Percentiles rank a stretch among this genome's conserved stretches.
These are phyloP conservation scores for Andrena flavipes DNA, from an alignment of 2,888 invertebrate species.

Conservation along the genomic window DNA sequence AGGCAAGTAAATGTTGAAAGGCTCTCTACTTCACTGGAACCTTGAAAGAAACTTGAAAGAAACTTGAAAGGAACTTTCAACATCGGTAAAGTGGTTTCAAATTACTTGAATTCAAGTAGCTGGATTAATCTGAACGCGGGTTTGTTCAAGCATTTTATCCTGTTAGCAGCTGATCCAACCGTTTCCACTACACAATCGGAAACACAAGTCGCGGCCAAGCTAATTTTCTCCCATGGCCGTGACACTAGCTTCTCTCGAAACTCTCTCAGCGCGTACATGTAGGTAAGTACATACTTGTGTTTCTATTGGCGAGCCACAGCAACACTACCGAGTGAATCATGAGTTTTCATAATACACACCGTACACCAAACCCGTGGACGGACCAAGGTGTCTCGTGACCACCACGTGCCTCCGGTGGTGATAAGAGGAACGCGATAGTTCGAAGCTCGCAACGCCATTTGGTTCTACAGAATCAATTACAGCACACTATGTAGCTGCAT, in stretches of 20 bases:
- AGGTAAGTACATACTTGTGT: not conserved
- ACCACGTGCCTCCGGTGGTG: not conserved
- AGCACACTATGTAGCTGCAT: not conserved
- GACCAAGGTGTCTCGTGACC: not conserved
- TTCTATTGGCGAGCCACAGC: too few relatives aligned
- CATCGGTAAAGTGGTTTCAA: too few relatives aligned
- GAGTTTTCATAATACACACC: not conserved
- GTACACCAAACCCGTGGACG: not conserved
- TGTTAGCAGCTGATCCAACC: conserved; percentile 63
- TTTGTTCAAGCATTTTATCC: too few relatives aligned
- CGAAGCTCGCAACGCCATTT: not conserved
- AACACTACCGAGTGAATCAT: too few relatives aligned
- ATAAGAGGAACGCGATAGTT: not conserved
- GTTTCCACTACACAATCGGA: conserved; percentile 66
- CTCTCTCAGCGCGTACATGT: not conserved
- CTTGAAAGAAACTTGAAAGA: too few relatives aligned
- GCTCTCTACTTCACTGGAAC: too few relatives aligned
- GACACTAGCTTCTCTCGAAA: conserved; percentile 39
- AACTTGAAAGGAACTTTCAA: too few relatives aligned
- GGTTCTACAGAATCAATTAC: not conserved
- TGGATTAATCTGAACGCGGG: too few relatives aligned
- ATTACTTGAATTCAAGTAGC: too few relatives aligned
- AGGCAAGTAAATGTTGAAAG: too few relatives aligned
- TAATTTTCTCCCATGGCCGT: conserved; percentile 40
- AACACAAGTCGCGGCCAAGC: conserved; percentile 54